These are phyloP conservation scores for Heteromurus nitidus DNA, from an alignment of 2,888 invertebrate species.

Conservation along the genomic window DNA sequence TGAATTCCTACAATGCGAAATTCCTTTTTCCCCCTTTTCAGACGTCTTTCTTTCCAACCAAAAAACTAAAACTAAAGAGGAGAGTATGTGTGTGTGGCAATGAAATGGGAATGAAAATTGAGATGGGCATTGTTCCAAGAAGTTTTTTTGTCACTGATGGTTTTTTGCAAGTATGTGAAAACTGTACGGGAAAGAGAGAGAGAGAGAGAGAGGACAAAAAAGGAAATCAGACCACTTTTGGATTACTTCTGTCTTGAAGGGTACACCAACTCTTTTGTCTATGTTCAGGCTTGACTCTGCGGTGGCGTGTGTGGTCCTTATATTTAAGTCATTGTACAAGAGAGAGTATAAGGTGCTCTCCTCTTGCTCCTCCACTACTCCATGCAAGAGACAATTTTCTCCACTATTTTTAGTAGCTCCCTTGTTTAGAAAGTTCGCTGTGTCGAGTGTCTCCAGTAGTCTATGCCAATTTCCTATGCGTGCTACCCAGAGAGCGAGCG, in stretches of 20 bases:
- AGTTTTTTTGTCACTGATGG: constrained; percentile 59
- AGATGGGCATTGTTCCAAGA: constrained; percentile 65
- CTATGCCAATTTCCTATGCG: constrained; percentile 58
- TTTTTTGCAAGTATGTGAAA: constrained; percentile 61
- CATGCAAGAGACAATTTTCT: no score
- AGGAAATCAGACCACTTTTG: constrained; percentile 61
- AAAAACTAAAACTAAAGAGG: constrained; percentile 47
- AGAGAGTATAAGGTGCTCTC: constrained; percentile 35
- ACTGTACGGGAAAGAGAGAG: constrained; percentile 11
- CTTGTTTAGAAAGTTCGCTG: not conserved
- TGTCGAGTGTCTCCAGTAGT: constrained; percentile 3
- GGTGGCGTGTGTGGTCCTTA: no score
- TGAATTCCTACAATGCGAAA: constrained; percentile 33
- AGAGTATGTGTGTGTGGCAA: constrained; percentile 34
- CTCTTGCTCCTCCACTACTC: constrained; percentile 2
- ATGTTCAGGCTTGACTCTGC: constrained; percentile 41
- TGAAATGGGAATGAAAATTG: constrained; percentile 63
- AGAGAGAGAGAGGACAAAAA: constrained; percentile 33
- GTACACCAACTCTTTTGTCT: constrained; percentile 56
- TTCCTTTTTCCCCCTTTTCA: constrained; percentile 26
- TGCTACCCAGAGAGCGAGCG: not conserved
- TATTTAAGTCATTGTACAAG: constrained; percentile 1
- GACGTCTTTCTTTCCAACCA: not conserved
- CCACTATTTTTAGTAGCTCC: not conserved
- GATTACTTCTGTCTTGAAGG: constrained; percentile 57